Base-by-base conservation (phyloP, 1,140 invertebrate species). In the Semibalanus balanoides region DNA sequence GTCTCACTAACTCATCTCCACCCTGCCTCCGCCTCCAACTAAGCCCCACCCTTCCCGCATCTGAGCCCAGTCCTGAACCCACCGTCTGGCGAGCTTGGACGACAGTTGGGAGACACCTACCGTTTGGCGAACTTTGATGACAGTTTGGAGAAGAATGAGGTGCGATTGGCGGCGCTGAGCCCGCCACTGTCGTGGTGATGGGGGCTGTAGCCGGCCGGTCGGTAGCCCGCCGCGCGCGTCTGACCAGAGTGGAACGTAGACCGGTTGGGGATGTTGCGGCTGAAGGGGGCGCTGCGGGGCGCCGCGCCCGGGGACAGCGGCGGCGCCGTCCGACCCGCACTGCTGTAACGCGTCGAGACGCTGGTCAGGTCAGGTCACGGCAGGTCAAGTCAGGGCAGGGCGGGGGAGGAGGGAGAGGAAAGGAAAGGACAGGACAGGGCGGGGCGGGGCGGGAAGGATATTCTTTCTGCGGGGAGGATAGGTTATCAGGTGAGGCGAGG, bases 111-210 rank as follows among this genome's bases (percentile, higher is more conserved):
- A 96, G 87, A 98, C 35, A 78, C 85, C 82, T 83, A 88, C 95
- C 96, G 94, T 90, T 97, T 96, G 84, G 93, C 95, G 87, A 99
- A 98, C 86, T 94, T 92, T 81, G 95, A 97, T 78, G 95, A 97
- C 82, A 99, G 88, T 87, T 98, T 98, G 81, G 95, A 96, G 87
- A 98, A 97, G 88, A 99, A 98, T 80, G 94, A 96, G 71, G 81
- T 81, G 80, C 92, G 89, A 82, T 92, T 87, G 79, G 83, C 83
- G 81, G 84, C 83, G 75, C 82, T 22, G n/a, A 28, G 28, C 19
- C 70, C 70, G 70, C 70, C 70, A 19, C 70, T 30, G 70, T 30
- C 70, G 70, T 72, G 70, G n/a, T 72, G 69, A 7, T 27, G 70
- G 19, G 70, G 70, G 70, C 70, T 72, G 70, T 30, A 72, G 70